A percentile compares a stretch with the other conserved stretches of the same genome.
Evolutionary conservation across 2,797 vertebrate genomes (phyloP).

Genomic region (Otus scops): DNA sequence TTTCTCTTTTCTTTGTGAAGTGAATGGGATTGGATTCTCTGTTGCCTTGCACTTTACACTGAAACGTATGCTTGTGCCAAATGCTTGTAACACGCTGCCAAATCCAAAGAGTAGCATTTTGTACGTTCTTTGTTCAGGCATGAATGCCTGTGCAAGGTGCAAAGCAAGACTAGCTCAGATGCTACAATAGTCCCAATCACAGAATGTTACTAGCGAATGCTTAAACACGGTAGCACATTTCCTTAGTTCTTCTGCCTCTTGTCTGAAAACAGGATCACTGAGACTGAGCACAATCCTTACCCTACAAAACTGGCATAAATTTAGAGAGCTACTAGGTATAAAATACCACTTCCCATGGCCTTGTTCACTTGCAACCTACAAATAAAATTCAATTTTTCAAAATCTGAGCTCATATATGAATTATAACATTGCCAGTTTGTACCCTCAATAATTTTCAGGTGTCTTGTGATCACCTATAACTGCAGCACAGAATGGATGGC

Average conservation of each 20-base stretch:
- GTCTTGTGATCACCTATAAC: neutral
- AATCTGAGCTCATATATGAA: neutral
- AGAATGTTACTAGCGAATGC: neutral
- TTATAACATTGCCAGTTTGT: neutral
- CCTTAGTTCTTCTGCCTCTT: neutral
- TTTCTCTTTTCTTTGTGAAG: neutral
- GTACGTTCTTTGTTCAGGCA: conserved; percentile 23
- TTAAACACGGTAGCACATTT: neutral
- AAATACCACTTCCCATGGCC: neutral
- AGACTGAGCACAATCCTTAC: neutral
- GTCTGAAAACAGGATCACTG: neutral
- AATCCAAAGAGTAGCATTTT: conserved; percentile 15
- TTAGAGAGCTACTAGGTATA: neutral
- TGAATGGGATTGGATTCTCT: conserved; percentile 38
- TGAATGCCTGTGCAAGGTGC: conserved; percentile 50
- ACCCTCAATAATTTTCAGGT: neutral
- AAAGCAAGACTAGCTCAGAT: conserved; percentile 1
- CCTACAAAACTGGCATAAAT: neutral
- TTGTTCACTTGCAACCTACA: neutral
- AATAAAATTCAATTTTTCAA: neutral
- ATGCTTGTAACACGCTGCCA: neutral
- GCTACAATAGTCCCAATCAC: neutral
- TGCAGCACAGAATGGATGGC: neutral
- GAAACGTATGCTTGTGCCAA: conserved; percentile 31
- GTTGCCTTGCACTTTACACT: conserved; percentile 27